A percentile compares a stretch with the other conserved stretches of the same genome.
These are phyloP conservation scores for Trissoscelio sp. DNA, from an alignment of 2,888 invertebrate species.

Conservation along the genomic window DNA sequence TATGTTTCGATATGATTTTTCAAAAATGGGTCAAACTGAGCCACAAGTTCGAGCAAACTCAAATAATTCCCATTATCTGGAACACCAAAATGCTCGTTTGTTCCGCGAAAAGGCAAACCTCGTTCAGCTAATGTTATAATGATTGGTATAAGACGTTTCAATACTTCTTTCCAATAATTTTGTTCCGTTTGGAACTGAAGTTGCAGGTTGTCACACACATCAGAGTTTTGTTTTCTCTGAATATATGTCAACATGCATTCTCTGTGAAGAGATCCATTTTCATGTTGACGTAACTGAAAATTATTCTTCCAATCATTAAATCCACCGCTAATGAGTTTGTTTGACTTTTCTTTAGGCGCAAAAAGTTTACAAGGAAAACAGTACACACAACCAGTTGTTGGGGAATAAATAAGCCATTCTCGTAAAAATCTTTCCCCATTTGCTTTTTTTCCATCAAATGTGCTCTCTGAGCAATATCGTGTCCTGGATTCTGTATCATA, in stretches of 20 bases:
- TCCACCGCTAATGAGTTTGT: not conserved
- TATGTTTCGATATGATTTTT: slow-evolving; percentile 65
- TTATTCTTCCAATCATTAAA: slow-evolving; percentile 39
- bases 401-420: slow-evolving; percentile 59
- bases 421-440: slow-evolving; percentile 47
- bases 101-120: slow-evolving; percentile 21
- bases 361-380: slow-evolving; percentile 52
- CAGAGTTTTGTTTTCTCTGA: not conserved
- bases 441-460: not conserved
- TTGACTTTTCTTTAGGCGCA: not conserved
- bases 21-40: slow-evolving; percentile 71
- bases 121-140: slow-evolving; percentile 27
- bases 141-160: slow-evolving; percentile 31
- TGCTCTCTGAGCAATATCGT: slow-evolving; percentile 19
- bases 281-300: not conserved
- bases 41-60: slow-evolving; percentile 51
- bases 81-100: slow-evolving; percentile 2
- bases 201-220: not conserved
- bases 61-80: slow-evolving; percentile 29
- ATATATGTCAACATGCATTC: not conserved
- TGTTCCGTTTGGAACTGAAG: slow-evolving; percentile 8
- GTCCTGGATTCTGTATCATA: slow-evolving; percentile 18
- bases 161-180: slow-evolving; percentile 26
- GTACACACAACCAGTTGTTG: slow-evolving; percentile 42
- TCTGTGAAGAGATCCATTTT: not conserved